Base-by-base conservation (phyloP, 2,797 vertebrate genomes). In the Lepilemur septentrionalis region DNA sequence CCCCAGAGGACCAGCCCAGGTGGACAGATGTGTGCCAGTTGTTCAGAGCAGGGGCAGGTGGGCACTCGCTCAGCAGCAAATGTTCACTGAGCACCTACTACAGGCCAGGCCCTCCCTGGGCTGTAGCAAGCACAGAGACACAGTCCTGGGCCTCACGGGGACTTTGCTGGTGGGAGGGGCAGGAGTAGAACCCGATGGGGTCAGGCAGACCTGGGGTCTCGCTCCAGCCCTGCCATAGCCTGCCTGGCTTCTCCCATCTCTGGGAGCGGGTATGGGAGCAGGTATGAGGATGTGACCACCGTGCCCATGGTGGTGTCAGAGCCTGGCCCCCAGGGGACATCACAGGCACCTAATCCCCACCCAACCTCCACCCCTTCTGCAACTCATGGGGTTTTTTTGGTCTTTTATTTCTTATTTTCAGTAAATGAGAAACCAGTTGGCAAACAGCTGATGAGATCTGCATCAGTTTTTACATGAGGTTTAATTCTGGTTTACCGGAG, bases 391-490 rank as follows among this genome's bases (percentile, higher is more conserved):
- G 28, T 59, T 59, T 59, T 59, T 63, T 73, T 28, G 46, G 55
- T 72, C 55, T 76, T 93, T 59, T 12, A 5, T 38, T 83, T 89
- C 93, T 87, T 15, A 43, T 73, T 93, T 86, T 79, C 46, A 59
- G 63, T 91, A 75, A 84, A 83, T 43, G 38, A 93, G 55, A 96
- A 93, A 11, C 88, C 57, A 57, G 41, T 63, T 11, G 6, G 78
- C 70, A 91, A 83, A 38, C 18, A 73, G 6, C 28, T 14, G 48
- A 52, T 35, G 46, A 57, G 87, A 35, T 73, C 50, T 7, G 0
- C 13, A 0, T 17, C 6, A 9, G 23, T 11, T 72, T 88, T 63
- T 6, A 2, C 3, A 2, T 43, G 30, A 46, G 20, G 35, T 10
- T 88, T 28, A 15, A 2, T 22, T 11, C 65, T 2, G 5, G 1